Conservation (phyloP, 2,888 invertebrate species). For the Meloe dianella region DNA sequence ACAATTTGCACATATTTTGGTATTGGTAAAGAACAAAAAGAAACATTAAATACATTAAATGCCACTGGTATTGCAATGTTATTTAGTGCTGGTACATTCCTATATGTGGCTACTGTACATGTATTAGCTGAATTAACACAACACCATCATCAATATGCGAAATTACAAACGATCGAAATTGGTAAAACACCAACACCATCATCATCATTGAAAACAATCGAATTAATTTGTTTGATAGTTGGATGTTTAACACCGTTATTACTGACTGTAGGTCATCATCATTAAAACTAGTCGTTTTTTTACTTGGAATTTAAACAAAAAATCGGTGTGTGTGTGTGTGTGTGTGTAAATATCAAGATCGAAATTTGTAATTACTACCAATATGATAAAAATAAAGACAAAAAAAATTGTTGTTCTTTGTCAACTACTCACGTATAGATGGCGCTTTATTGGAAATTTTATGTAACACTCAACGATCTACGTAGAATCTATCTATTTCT, state of each 20-base stretch:
- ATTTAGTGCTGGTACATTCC: slow-evolving; percentile 98
- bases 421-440: too few relatives aligned
- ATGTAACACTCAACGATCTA: too few relatives aligned
- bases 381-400: too few relatives aligned
- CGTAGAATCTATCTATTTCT: too few relatives aligned
- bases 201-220: slow-evolving; percentile 69
- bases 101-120: slow-evolving; percentile 98
- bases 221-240: slow-evolving; percentile 81
- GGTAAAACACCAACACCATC: slow-evolving; percentile 39
- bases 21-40: slow-evolving; percentile 92
- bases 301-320: background rate
- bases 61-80: slow-evolving; percentile 97
- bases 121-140: slow-evolving; percentile 93
- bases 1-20: slow-evolving; percentile 92
- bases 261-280: slow-evolving; percentile 91
- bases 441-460: too few relatives aligned
- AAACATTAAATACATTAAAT: slow-evolving; percentile 85
- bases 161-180: slow-evolving; percentile 55
- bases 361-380: too few relatives aligned
- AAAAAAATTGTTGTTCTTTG: too few relatives aligned
- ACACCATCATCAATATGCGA: slow-evolving; percentile 56
- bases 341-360: too few relatives aligned
- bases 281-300: slow-evolving; percentile 54
- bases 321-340: too few relatives aligned
- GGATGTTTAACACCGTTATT: slow-evolving; percentile 89